phyloP scores from a whole-genome alignment of 2,797 vertebrate genomes.

The Lates japonicus region DNA sequence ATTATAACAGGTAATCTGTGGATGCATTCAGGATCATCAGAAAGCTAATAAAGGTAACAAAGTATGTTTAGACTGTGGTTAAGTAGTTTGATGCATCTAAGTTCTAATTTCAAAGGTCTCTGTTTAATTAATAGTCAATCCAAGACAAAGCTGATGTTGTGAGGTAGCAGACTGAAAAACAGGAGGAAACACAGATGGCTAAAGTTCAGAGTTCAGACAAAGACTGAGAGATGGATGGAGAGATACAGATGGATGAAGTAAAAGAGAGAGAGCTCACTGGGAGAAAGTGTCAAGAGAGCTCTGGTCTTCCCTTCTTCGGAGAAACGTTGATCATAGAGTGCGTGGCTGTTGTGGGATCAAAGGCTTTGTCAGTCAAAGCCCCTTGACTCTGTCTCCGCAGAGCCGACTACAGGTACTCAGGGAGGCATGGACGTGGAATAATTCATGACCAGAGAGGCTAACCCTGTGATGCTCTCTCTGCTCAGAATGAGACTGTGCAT shows the following conservation, averaged over 20 bases:
- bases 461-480: constrained; percentile 58
- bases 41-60: neutral
- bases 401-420: constrained; percentile 74
- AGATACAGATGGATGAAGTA: constrained; percentile 15
- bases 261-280: constrained; percentile 43
- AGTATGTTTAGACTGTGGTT: neutral
- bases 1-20: neutral
- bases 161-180: neutral
- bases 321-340: constrained; percentile 78
- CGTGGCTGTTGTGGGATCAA: constrained; percentile 80
- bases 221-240: constrained; percentile 16
- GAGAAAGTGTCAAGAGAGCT: constrained; percentile 59
- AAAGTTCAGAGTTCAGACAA: constrained; percentile 41
- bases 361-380: constrained; percentile 85
- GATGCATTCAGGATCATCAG: neutral
- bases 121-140: neutral
- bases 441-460: constrained; percentile 75
- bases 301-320: constrained; percentile 52
- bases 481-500: constrained; percentile 53
- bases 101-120: neutral
- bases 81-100: constrained; percentile 2
- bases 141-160: neutral
- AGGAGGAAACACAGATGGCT: neutral
- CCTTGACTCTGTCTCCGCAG: constrained; percentile 73
- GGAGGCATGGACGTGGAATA: constrained; percentile 74